phyloP scores from a whole-genome alignment of 2,888 invertebrate species.

The Drosophila rellima region DNA sequence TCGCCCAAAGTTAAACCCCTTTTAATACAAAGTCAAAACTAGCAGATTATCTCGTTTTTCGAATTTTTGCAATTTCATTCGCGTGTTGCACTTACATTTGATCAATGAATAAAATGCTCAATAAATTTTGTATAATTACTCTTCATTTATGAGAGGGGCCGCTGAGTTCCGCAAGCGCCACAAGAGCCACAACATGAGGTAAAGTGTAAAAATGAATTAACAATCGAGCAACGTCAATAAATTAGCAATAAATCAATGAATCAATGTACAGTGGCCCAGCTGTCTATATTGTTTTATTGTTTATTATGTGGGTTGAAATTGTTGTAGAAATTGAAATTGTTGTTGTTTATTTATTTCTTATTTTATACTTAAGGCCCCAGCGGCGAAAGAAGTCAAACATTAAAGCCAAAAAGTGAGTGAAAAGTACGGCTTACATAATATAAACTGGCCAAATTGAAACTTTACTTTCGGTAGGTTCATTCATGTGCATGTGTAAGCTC shows the following conservation, averaged over 20 bases:
- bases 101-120: constrained; percentile 57
- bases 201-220: constrained; percentile 74
- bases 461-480: constrained; percentile 62
- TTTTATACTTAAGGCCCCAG: constrained; percentile 22
- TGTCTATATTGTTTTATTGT: constrained; percentile 54
- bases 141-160: constrained; percentile 49
- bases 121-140: constrained; percentile 71
- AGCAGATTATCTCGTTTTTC: constrained; percentile 20
- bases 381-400: constrained; percentile 31
- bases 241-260: constrained; percentile 79
- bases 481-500: constrained; percentile 12
- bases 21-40: constrained; percentile 7
- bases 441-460: constrained; percentile 50
- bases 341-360: constrained; percentile 36
- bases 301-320: constrained; percentile 67
- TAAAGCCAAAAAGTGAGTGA: constrained; percentile 35
- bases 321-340: constrained; percentile 58
- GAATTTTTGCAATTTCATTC: constrained; percentile 33
- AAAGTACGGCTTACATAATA: constrained; percentile 65
- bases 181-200: constrained; percentile 29
- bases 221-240: constrained; percentile 65
- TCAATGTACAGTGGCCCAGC: constrained; percentile 61
- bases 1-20: constrained; percentile 8
- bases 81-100: constrained; percentile 57
- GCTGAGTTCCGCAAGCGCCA: constrained; percentile 60